A percentile compares a stretch with the other conserved stretches of the same genome.
These are phyloP conservation scores for Holacanthus passer DNA, from an alignment of 2,113 vertebrate genomes.

Conservation along the genomic window DNA sequence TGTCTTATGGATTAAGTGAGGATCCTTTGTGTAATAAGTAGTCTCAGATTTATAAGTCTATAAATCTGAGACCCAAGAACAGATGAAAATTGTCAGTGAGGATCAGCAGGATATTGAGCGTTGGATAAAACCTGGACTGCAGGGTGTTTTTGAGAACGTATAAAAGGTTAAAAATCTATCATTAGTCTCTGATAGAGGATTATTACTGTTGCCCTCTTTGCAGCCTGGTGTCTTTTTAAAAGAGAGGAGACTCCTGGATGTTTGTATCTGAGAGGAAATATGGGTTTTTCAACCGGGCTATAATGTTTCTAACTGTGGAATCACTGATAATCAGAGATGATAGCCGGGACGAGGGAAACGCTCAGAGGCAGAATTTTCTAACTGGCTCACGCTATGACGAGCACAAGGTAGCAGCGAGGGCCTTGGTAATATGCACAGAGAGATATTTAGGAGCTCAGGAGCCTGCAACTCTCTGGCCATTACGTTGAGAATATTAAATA, in stretches of 20 bases:
- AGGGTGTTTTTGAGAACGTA: neutral
- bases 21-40: too few species aligned
- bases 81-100: neutral
- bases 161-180: neutral
- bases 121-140: neutral
- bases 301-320: neutral
- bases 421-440: constrained; percentile 42
- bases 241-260: neutral
- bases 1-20: too few species aligned
- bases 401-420: constrained; percentile 5
- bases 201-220: neutral
- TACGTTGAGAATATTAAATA: constrained; percentile 43
- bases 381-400: constrained; percentile 40
- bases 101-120: neutral
- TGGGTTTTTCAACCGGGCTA: neutral
- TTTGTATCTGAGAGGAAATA: neutral
- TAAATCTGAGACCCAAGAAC: neutral
- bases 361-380: constrained; percentile 24
- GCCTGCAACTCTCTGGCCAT: constrained; percentile 13
- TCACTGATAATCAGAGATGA: constrained; percentile 39
- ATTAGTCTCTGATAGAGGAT: neutral
- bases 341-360: constrained; percentile 2
- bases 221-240: neutral
- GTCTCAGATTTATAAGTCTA: too few species aligned
- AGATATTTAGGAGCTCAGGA: constrained; percentile 12